phyloP scores from a whole-genome alignment of 92 coral and sea anemone genomes.

The Zoanthus sociatus region DNA sequence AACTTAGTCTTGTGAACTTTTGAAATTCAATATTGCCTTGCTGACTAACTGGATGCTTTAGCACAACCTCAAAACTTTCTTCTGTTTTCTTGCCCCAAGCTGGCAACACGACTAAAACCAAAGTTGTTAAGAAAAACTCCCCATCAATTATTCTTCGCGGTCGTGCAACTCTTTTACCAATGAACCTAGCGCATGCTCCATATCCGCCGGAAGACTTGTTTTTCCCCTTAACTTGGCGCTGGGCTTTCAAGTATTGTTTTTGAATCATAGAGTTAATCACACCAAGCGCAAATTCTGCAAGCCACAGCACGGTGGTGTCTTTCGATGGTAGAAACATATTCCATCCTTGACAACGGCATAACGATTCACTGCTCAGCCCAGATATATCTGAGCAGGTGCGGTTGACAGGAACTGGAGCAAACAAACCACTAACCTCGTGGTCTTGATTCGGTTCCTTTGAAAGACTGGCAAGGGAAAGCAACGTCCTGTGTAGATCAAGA shows the following conservation, averaged over 20 bases:
- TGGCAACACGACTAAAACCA: constrained; percentile 78
- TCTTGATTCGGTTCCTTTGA: constrained; percentile 10
- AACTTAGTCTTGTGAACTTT: constrained; percentile 77
- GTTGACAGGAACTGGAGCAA: constrained; percentile 75
- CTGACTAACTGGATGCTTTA: constrained; percentile 70
- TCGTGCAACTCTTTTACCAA: constrained; percentile 73
- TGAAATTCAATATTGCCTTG: constrained; percentile 64
- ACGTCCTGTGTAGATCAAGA: constrained; percentile 73
- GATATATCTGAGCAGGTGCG: constrained; percentile 91
- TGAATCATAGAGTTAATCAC: constrained; percentile 85
- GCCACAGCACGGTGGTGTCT: constrained; percentile 74
- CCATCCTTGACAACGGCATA: constrained; percentile 94
- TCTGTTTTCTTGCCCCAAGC: constrained; percentile 75
- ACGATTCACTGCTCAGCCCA: constrained; percentile 77
- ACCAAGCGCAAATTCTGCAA: constrained; percentile 90
- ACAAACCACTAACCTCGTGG: constrained; percentile 66
- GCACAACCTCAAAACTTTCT: constrained; percentile 89
- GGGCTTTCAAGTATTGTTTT: constrained; percentile 65
- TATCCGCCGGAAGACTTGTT: constrained; percentile 68
- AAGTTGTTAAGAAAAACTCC: constrained; percentile 68
- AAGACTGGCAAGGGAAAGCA: constrained; percentile 58
- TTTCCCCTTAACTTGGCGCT: neutral
- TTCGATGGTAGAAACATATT: constrained; percentile 65
- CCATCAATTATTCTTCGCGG: constrained; percentile 80
- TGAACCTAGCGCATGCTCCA: constrained; percentile 93